Conservation (phyloP, 2,113 vertebrate genomes). For the Anarrhichthys ocellatus region DNA sequence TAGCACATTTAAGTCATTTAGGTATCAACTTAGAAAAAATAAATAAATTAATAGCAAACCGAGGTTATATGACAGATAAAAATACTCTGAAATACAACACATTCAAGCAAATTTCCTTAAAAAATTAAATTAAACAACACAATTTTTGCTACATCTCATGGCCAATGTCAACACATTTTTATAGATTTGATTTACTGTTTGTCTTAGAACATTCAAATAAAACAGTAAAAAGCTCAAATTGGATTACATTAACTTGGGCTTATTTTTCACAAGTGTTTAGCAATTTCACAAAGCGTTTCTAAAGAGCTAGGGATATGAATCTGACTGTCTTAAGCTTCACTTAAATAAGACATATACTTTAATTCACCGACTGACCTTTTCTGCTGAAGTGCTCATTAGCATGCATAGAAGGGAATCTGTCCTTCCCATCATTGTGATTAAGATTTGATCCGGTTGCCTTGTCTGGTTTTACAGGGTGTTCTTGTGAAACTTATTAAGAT, state of each 20-base stretch:
- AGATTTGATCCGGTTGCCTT: conserved; percentile 49
- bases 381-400: conserved; percentile 47
- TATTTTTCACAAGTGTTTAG: too few species aligned
- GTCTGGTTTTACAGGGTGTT: conserved; percentile 43
- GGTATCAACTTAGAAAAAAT: background rate
- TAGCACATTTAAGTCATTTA: background rate
- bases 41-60: background rate
- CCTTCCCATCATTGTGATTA: conserved; percentile 52
- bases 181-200: background rate
- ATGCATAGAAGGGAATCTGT: conserved; percentile 41
- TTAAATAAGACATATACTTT: conserved; percentile 22
- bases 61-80: background rate
- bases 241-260: background rate
- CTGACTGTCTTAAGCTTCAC: conserved; percentile 7
- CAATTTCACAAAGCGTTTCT: background rate
- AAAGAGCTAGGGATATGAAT: background rate
- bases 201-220: background rate
- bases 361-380: conserved; percentile 43
- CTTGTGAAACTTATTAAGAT: conserved; percentile 40
- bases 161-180: background rate
- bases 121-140: too few species aligned
- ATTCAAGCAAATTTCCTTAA: background rate
- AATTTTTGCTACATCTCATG: background rate
- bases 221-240: background rate
- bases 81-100: background rate